These are phyloP conservation scores for Enteromius mattozi DNA, from an alignment of 2,797 vertebrate species.

Conservation along the genomic window DNA sequence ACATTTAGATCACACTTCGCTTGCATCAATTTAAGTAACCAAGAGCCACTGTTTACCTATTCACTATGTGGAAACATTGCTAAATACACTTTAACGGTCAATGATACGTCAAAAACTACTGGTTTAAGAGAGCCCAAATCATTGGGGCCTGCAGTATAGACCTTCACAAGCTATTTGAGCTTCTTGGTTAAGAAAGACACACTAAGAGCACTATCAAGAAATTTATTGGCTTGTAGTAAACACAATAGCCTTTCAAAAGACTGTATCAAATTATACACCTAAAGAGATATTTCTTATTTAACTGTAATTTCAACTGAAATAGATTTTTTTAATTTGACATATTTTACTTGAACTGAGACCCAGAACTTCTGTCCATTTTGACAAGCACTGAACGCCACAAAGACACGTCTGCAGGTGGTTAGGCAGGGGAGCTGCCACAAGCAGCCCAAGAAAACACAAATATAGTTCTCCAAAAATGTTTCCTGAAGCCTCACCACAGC, in stretches of 20 bases:
- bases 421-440: slow-evolving; percentile 56
- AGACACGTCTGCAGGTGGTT: slow-evolving; percentile 60
- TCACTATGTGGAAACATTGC: neutral
- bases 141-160: neutral
- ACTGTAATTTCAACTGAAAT: neutral
- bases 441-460: slow-evolving; percentile 59
- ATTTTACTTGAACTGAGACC: slow-evolving; percentile 49
- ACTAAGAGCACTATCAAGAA: neutral
- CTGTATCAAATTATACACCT: neutral
- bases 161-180: neutral
- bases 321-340: neutral
- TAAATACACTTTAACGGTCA: neutral
- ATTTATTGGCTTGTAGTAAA: neutral
- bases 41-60: neutral
- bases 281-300: slow-evolving; percentile 14
- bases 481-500: slow-evolving; percentile 60
- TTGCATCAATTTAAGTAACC: neutral
- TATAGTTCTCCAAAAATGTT: slow-evolving; percentile 62
- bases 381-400: slow-evolving; percentile 50
- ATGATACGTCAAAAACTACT: neutral
- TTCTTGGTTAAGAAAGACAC: neutral
- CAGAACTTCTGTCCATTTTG: slow-evolving; percentile 52
- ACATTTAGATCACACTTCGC: neutral
- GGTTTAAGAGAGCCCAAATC: neutral
- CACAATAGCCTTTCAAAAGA: neutral